A percentile compares a stretch with the other conserved stretches of the same genome.
Conservation (phyloP, 2,888 invertebrate species). For the Dexiosoma caninum region DNA sequence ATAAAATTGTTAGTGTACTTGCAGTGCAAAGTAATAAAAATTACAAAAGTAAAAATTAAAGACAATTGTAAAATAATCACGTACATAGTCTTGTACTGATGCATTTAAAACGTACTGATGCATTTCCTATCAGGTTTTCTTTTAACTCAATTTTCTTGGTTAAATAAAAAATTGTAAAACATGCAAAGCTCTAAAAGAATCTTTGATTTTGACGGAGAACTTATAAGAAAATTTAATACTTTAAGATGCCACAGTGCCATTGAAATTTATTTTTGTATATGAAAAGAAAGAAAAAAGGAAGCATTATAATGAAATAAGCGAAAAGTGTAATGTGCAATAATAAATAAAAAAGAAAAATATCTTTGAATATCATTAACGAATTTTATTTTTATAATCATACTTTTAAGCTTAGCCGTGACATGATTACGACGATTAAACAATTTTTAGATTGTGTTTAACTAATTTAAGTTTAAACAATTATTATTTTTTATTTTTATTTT, state of each 20-base stretch:
- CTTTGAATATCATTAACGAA: conserved; percentile 55
- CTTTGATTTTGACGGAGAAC: not conserved
- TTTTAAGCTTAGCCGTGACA: conserved; percentile 58
- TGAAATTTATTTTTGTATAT: conserved; percentile 46
- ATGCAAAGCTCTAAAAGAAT: not conserved
- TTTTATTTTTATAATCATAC: conserved; percentile 56
- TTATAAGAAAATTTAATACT: conserved; percentile 21
- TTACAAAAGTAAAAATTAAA: too few species aligned
- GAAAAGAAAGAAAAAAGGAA: not conserved
- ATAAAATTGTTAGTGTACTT: too few species aligned
- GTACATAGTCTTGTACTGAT: too few species aligned
- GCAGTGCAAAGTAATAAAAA: too few species aligned
- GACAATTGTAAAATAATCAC: too few species aligned
- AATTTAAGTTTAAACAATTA: conserved; percentile 55
- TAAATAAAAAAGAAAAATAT: conserved; percentile 32
- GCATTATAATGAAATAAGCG: conserved; percentile 26
- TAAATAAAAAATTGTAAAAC: not conserved
- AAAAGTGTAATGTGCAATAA: conserved; percentile 61
- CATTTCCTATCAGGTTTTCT: too few species aligned
- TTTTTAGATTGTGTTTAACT: conserved; percentile 39
- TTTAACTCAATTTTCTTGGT: not conserved
- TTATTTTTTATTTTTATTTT: conserved; percentile 40
- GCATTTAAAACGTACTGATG: too few species aligned
- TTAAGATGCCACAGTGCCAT: conserved; percentile 57
- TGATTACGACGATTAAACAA: conserved; percentile 20